Evolutionary conservation across 2,113 vertebrate genomes (phyloP).

Genomic region (Synodontis membranacea): DNA sequence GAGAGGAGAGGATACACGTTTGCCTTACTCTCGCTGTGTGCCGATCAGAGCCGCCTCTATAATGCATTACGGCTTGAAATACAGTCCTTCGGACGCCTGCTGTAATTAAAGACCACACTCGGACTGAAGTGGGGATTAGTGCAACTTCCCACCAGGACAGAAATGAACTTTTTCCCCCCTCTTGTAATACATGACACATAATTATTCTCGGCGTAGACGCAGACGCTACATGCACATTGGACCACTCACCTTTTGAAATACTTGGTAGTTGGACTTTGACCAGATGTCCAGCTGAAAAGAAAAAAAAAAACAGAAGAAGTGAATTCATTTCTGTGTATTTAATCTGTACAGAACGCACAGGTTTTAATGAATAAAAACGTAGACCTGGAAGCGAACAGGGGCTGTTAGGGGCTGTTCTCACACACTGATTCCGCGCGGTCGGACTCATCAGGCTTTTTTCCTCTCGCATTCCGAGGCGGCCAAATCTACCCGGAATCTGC

Average conservation of each 20-base stretch:
- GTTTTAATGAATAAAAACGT: slow-evolving; percentile 13
- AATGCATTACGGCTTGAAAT: slow-evolving; percentile 16
- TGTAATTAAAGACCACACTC: slow-evolving; percentile 34
- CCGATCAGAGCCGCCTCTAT: slow-evolving; percentile 18
- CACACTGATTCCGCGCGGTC: not conserved
- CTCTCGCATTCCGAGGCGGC: not conserved
- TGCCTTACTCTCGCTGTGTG: not conserved
- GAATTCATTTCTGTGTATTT: not conserved
- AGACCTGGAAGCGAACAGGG: not conserved
- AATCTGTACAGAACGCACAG: not conserved
- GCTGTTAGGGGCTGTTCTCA: not conserved
- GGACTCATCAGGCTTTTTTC: not conserved
- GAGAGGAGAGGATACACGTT: not conserved
- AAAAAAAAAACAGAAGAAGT: slow-evolving; percentile 19
- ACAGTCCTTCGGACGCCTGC: slow-evolving; percentile 12
- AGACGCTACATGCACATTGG: not conserved
- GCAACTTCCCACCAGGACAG: not conserved
- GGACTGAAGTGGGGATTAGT: slow-evolving; percentile 4
- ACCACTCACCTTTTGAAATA: slow-evolving; percentile 76
- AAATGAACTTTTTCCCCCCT: not conserved
- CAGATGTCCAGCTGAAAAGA: slow-evolving; percentile 76
- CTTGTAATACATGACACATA: slow-evolving; percentile 22
- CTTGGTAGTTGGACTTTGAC: slow-evolving; percentile 79
- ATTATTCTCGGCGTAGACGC: slow-evolving; percentile 7
- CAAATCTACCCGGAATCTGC: not conserved